Conservation (phyloP, 2,113 vertebrate genomes). For the Bucco capensis region DNA sequence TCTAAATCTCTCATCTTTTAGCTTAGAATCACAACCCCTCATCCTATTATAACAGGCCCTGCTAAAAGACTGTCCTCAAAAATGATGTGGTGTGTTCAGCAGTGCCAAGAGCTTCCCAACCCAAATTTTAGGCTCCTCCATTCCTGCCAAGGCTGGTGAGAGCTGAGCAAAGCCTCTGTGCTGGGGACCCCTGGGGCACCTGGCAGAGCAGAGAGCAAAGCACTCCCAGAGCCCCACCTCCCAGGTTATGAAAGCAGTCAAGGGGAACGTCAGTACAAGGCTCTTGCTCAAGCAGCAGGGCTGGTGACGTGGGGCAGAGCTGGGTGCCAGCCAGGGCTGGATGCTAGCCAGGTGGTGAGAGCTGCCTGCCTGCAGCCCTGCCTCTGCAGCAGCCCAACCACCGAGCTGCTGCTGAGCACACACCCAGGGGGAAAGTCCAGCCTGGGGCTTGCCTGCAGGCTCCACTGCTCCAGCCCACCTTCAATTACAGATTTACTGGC, state of each 20-base stretch:
- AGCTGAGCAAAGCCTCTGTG: neutral
- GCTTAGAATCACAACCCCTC: too few species aligned
- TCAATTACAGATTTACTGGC: neutral
- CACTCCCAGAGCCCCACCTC: rapidly evolving
- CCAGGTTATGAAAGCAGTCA: rapidly evolving
- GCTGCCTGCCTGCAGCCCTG: neutral
- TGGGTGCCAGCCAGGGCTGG: neutral
- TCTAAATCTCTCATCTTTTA: too few species aligned
- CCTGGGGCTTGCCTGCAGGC: neutral
- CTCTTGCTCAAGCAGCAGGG: neutral
- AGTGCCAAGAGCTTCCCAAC: neutral
- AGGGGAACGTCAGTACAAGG: rapidly evolving
- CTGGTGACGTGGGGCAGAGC: neutral
- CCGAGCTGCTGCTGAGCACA: rapidly evolving
- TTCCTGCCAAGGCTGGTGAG: rapidly evolving
- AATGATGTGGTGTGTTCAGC: neutral
- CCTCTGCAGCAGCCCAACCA: neutral
- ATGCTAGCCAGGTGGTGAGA: neutral
- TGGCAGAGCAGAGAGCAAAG: neutral
- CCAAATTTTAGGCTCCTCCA: rapidly evolving
- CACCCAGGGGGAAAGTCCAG: neutral
- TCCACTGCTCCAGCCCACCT: neutral
- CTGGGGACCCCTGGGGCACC: rapidly evolving
- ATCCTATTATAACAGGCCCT: too few species aligned
- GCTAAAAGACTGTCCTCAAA: too few species aligned